Percentiles rank a stretch among this genome's conserved stretches.
Conservation (phyloP, 2,888 invertebrate genomes). For the Idaea biselata region DNA sequence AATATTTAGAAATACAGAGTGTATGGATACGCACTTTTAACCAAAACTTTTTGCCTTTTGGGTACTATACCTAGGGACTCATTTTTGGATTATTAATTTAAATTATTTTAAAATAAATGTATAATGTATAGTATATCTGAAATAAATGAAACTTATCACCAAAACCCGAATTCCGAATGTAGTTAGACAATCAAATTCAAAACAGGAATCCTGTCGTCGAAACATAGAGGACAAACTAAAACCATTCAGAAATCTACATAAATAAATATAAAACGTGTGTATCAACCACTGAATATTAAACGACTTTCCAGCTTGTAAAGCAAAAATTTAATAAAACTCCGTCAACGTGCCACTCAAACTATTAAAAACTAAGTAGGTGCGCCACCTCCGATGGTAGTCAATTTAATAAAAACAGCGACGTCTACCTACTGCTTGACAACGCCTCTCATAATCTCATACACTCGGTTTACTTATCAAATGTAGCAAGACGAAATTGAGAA, state of each 20-base stretch:
- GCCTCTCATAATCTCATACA: not conserved
- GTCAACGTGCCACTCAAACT: slow-evolving; percentile 54
- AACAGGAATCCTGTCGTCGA: not conserved
- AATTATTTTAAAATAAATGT: no score
- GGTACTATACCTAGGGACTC: no score
- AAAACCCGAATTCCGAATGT: no score
- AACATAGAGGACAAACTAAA: not conserved
- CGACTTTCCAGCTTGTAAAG: slow-evolving; percentile 23
- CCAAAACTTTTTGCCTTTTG: no score
- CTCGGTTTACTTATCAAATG: not conserved
- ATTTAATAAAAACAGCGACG: slow-evolving; percentile 19
- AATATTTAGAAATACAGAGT: no score
- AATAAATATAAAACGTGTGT: not conserved
- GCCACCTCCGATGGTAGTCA: slow-evolving; percentile 22
- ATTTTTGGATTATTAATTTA: no score
- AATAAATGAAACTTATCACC: no score
- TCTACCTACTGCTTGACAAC: not conserved
- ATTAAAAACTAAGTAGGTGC: slow-evolving; percentile 45
- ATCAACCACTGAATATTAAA: not conserved
- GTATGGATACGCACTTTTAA: no score
- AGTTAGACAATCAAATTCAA: not conserved
- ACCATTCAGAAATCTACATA: not conserved
- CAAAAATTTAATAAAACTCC: slow-evolving; percentile 53
- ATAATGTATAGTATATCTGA: no score
- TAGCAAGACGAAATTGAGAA: not conserved